Percentiles rank a stretch among this genome's conserved stretches.
These are phyloP conservation scores for Thunnus thynnus DNA, from an alignment of 2,113 vertebrate species.

Conservation along the genomic window DNA sequence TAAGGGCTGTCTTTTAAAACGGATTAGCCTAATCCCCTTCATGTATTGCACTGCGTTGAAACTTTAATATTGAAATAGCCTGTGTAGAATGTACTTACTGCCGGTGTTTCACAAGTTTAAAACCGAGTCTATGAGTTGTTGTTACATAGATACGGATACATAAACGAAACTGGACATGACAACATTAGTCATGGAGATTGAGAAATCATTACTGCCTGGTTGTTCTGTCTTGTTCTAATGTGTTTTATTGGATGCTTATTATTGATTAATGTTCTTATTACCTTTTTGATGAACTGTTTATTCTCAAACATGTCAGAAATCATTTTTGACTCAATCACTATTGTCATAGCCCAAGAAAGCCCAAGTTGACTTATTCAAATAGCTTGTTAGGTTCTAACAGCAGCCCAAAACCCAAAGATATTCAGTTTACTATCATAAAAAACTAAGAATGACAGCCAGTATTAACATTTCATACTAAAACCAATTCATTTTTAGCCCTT, in stretches of 20 bases:
- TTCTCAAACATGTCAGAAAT: no score
- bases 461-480: no score
- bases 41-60: slow-evolving; percentile 15
- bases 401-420: no score
- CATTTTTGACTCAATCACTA: no score
- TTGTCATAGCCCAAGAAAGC: no score
- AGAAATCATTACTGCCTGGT: neutral
- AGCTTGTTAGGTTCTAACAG: no score
- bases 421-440: no score
- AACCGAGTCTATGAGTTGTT: neutral
- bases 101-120: slow-evolving; percentile 17
- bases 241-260: neutral
- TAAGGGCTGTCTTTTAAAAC: slow-evolving; percentile 52
- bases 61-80: slow-evolving; percentile 20
- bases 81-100: neutral
- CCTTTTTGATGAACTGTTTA: neutral
- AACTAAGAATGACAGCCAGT: no score
- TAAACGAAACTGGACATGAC: neutral
- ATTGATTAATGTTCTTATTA: neutral
- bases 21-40: slow-evolving; percentile 43
- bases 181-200: neutral
- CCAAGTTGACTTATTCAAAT: no score
- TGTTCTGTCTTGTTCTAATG: neutral
- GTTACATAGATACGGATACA: neutral
- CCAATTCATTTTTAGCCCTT: no score